Evolutionary conservation across 2,113 vertebrate genomes (phyloP).

Genomic region (Charadrius vociferus): DNA sequence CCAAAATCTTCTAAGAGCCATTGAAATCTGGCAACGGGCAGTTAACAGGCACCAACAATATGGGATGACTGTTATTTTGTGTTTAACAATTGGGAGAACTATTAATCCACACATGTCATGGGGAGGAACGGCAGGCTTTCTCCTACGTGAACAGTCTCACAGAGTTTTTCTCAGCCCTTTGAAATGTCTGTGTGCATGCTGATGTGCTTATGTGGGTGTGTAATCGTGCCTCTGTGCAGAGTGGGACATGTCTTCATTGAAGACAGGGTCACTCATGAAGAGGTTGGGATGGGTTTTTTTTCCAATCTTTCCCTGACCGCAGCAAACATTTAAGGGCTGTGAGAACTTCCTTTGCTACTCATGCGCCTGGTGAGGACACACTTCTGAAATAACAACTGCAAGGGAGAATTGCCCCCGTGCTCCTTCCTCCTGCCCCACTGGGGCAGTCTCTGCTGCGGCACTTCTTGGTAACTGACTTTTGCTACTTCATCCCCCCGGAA

Average conservation of each 20-base stretch:
- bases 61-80: background rate
- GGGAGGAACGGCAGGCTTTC: background rate
- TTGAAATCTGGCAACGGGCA: background rate
- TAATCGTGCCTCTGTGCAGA: background rate
- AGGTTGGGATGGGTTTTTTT: background rate
- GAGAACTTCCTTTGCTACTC: slow-evolving; percentile 42
- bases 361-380: background rate
- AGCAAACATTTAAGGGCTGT: slow-evolving; percentile 8
- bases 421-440: fast-evolving
- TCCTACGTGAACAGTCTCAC: background rate
- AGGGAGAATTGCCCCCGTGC: background rate
- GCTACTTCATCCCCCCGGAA: background rate
- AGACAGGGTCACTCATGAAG: background rate
- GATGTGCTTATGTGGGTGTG: background rate
- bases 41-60: background rate
- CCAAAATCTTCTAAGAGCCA: background rate
- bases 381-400: background rate
- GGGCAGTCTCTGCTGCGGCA: background rate
- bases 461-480: background rate
- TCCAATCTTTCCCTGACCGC: background rate
- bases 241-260: background rate
- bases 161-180: background rate
- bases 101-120: background rate
- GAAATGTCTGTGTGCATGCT: fast-evolving
- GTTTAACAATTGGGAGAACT: background rate